These are phyloP conservation scores for Leptinotarsa rubiginosa DNA, from an alignment of 2,888 invertebrate species.

Conservation along the genomic window DNA sequence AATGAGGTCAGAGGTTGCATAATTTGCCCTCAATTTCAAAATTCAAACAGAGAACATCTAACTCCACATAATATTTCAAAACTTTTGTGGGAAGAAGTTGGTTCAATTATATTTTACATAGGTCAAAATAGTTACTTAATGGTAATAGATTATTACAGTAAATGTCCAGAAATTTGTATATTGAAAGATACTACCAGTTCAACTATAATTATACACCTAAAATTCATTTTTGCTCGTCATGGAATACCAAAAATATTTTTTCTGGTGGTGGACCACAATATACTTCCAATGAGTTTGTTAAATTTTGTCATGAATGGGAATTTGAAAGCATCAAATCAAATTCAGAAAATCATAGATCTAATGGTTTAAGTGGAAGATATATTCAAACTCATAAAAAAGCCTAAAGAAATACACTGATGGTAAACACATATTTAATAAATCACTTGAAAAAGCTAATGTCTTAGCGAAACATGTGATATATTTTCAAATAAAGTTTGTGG, in stretches of 20 bases:
- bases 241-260: constrained; percentile 42
- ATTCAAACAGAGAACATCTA: neutral
- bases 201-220: constrained; percentile 34
- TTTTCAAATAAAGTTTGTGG: too few relatives aligned
- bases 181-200: constrained; percentile 32
- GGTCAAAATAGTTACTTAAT: constrained; percentile 25
- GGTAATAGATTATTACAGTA: constrained; percentile 38
- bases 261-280: constrained; percentile 49
- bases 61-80: neutral
- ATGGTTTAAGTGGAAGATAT: constrained; percentile 37
- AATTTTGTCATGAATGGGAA: constrained; percentile 45
- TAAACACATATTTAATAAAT: too few relatives aligned
- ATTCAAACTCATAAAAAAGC: constrained; percentile 39
- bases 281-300: constrained; percentile 33
- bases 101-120: constrained; percentile 37
- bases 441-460: too few relatives aligned
- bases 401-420: constrained; percentile 28
- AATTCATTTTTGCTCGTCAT: constrained; percentile 39
- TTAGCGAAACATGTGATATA: too few relatives aligned
- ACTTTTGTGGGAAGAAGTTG: constrained; percentile 12
- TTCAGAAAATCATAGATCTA: constrained; percentile 33
- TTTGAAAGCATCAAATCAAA: constrained; percentile 40
- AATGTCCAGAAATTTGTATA: constrained; percentile 35
- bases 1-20: constrained; percentile 1
- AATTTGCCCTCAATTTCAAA: constrained; percentile 15